Percentiles rank a stretch among this genome's conserved stretches.
phyloP scores from a whole-genome alignment of 2,113 vertebrate genomes.

The Platysternon megacephalum region DNA sequence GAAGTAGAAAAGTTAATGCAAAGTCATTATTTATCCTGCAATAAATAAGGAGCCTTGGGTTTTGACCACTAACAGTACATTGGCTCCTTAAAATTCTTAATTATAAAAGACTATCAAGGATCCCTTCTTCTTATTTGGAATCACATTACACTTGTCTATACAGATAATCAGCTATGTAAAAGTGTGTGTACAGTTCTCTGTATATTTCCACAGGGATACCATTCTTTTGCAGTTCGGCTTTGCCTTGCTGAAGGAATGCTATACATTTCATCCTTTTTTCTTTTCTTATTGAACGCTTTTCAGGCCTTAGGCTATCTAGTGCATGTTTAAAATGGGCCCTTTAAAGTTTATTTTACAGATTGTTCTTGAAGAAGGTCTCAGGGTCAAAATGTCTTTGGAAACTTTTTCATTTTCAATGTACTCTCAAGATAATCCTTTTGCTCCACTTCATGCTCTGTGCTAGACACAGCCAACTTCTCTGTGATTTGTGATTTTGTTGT shows the following conservation, averaged over 20 bases:
- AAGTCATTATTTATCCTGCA: neutral
- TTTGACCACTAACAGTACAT: neutral
- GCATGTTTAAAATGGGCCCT: rapidly evolving
- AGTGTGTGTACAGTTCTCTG: neutral
- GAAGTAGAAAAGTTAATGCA: neutral
- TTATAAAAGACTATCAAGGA: neutral
- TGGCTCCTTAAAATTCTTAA: neutral
- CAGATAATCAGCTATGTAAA: neutral
- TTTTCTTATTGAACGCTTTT: too few relatives aligned
- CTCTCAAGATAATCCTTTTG: neutral
- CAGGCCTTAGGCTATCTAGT: too few relatives aligned
- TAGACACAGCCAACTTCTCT: neutral
- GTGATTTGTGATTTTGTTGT: neutral
- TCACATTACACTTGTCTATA: neutral
- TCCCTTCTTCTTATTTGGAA: neutral
- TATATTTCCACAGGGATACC: neutral
- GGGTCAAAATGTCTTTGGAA: neutral
- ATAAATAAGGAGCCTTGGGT: neutral
- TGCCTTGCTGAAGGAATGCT: neutral
- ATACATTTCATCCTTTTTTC: neutral
- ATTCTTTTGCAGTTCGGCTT: neutral
- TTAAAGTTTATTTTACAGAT: neutral
- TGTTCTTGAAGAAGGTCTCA: neutral
- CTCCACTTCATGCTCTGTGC: neutral
- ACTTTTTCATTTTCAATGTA: neutral